Evolutionary conservation across 2,888 invertebrate genomes (phyloP).

Genomic region (Gryllus longicercus): DNA sequence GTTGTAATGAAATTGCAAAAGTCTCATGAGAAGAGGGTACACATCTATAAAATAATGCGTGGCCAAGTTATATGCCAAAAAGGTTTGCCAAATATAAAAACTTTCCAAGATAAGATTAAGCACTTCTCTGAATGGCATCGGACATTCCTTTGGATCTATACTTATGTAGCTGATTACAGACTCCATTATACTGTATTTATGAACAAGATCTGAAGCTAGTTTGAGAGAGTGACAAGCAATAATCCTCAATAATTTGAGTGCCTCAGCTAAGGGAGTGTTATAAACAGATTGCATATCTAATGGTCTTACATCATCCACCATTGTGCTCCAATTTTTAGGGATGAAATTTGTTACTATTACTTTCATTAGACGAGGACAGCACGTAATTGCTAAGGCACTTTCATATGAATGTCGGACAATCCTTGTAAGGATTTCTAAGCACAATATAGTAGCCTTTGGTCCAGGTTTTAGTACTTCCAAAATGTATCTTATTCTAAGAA

Average conservation of each 20-base stretch:
- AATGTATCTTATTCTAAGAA: slow-evolving; percentile 73
- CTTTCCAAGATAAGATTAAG: slow-evolving; percentile 45
- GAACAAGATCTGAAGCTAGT: slow-evolving; percentile 54
- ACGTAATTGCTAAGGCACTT: slow-evolving; percentile 60
- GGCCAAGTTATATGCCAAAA: slow-evolving; percentile 54
- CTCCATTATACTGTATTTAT: slow-evolving; percentile 47
- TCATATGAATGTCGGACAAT: slow-evolving; percentile 73
- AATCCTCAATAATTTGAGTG: slow-evolving; percentile 70
- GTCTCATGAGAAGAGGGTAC: slow-evolving; percentile 56
- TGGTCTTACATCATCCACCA: slow-evolving; percentile 30
- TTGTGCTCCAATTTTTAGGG: slow-evolving; percentile 42
- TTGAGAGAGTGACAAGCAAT: slow-evolving; percentile 60
- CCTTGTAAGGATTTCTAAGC: slow-evolving; percentile 74
- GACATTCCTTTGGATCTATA: slow-evolving; percentile 45
- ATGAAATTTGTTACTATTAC: slow-evolving; percentile 45
- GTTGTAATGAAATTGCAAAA: slow-evolving; percentile 58
- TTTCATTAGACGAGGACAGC: slow-evolving; percentile 62
- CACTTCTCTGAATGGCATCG: slow-evolving; percentile 44
- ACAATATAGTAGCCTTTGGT: slow-evolving; percentile 67
- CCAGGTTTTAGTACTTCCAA: slow-evolving; percentile 66
- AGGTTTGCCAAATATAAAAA: slow-evolving; percentile 56
- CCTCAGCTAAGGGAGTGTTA: slow-evolving; percentile 64
- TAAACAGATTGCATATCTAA: slow-evolving; percentile 48
- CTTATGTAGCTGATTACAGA: slow-evolving; percentile 43
- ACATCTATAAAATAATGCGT: slow-evolving; percentile 50